Evolutionary conservation across 2,797 vertebrate species (phyloP), one percentile per base, ranked within the genome.

Genomic region (Chelon labrosus): DNA sequence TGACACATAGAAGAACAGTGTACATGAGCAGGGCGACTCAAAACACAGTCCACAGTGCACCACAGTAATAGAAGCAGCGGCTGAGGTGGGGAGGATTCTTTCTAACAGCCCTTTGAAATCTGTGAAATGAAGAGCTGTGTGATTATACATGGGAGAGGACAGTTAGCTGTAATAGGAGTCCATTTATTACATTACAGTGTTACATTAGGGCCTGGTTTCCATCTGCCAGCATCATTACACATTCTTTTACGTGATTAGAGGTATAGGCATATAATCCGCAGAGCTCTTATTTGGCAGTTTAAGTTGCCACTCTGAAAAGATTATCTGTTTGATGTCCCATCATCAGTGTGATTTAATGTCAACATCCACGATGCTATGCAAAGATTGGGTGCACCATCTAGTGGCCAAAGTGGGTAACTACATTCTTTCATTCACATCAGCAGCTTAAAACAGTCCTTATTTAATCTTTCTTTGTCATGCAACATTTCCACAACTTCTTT

Each of bases 41-140:
- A 70, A 67, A 65, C 63, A 53, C 68, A 57, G 65, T 70, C 13
- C 83, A 62, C 71, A 56, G 49, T 63, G 39, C 55, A 54, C 25
- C 35, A 47, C 64, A 66, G 75, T 85, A 62, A 79, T 53, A 44
- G 53, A 56, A 56, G 67, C 8, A 51, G 51, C 7, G 49, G 70
- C 16, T 19, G 12, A 39, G 13, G 20, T 39, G 31, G 19, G 8
- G 51, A 12, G 42, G 38, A 17, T 54, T 39, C 35, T 37, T 58
- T 27, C 10, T 57, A 9, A 49, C 51, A 58, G 49, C 44, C 49
- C 75, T 53, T 63, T 59, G 50, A 66, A 69, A 60, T 57, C 55
- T 16, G 20, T 75, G 72, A 31, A 75, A 63, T 56, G 20, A 49
- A 42, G 49, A 52, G 61, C 14, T 59, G 12, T 47, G 7, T 78